Evolutionary conservation across 2,797 vertebrate genomes (phyloP).

Genomic region (Galaxias olidus): DNA sequence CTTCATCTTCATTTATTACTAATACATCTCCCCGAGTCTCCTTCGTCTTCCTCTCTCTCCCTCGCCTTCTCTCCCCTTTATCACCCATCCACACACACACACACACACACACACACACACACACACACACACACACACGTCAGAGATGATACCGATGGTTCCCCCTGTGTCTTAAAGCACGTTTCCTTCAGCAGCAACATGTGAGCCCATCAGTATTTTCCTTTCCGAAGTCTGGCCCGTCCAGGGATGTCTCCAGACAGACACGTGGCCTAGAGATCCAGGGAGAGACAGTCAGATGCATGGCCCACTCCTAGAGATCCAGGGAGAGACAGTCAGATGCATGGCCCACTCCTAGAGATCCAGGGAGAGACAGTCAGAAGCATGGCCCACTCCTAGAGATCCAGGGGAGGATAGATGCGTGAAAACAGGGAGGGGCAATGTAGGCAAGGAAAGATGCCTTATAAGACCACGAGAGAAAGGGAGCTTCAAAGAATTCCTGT

Average conservation of each 20-base stretch:
- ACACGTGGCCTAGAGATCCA: conserved; percentile 47
- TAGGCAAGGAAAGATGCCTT: no score
- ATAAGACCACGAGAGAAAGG: no score
- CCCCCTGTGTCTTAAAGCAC: no score
- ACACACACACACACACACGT: no score
- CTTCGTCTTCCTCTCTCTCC: background rate
- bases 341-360: no score
- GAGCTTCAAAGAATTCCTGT: conserved; percentile 2
- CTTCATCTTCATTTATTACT: no score
- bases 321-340: conserved; percentile 25
- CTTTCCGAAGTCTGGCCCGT: conserved; percentile 34
- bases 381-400: no score
- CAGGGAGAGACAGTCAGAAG: background rate
- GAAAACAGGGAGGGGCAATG: conserved; percentile 1
- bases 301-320: conserved; percentile 22
- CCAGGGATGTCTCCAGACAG: conserved; percentile 37
- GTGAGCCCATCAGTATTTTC: conserved; percentile 69
- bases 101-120: background rate
- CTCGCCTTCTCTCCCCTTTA: conserved; percentile 9
- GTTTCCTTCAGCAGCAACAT: conserved; percentile 46
- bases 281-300: conserved; percentile 13
- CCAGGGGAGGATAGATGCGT: background rate
- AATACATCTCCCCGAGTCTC: background rate
- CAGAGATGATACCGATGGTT: no score
- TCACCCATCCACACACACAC: conserved; percentile 8